phyloP scores from a whole-genome alignment of 2,888 invertebrate species.

The Callimorpha dominula region DNA sequence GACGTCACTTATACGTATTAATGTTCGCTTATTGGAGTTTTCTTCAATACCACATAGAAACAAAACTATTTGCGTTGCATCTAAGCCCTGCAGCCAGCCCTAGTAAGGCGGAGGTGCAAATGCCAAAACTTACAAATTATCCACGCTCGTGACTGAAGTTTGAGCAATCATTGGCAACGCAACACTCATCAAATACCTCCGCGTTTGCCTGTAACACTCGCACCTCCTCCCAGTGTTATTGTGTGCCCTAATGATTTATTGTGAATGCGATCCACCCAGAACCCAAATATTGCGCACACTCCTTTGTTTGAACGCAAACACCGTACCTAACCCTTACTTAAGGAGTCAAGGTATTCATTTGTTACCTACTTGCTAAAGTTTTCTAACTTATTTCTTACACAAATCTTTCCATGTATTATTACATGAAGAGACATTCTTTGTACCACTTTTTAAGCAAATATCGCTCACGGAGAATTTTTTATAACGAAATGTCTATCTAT shows the following conservation, averaged over 20 bases:
- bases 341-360: background rate
- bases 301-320: conserved; percentile 13
- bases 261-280: conserved; percentile 16
- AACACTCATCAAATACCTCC: conserved; percentile 69
- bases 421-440: too few species aligned
- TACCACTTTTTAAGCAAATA: too few species aligned
- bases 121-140: conserved; percentile 82
- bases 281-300: conserved; percentile 9
- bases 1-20: too few species aligned
- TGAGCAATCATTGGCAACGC: conserved; percentile 74
- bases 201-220: conserved; percentile 42
- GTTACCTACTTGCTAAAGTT: background rate
- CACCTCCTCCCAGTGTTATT: conserved; percentile 35
- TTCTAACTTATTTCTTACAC: background rate
- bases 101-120: conserved; percentile 62
- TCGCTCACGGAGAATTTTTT: too few species aligned
- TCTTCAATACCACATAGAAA: background rate
- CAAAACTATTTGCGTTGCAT: background rate
- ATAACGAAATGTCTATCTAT: too few species aligned
- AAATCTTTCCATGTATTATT: background rate
- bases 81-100: conserved; percentile 10
- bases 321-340: background rate
- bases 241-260: conserved; percentile 42
- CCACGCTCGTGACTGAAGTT: conserved; percentile 79
- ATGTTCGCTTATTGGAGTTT: too few species aligned